Conservation (phyloP, 2,888 invertebrate genomes). For the Tromatobia lineatoria region DNA sequence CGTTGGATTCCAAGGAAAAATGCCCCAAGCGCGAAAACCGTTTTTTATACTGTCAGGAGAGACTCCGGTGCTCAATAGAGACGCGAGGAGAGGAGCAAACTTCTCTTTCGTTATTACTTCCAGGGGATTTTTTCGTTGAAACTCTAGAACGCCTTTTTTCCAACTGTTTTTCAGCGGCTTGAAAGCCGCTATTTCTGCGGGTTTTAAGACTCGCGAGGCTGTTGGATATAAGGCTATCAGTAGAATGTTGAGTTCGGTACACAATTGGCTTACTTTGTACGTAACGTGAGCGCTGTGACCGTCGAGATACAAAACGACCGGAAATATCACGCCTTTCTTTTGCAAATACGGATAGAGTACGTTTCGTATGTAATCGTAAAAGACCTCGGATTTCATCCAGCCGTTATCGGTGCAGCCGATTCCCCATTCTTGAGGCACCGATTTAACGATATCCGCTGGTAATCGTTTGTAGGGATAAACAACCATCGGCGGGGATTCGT, state of each 20-base stretch:
- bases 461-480: constrained; percentile 81
- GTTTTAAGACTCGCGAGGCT: constrained; percentile 74
- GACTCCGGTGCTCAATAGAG: constrained; percentile 45
- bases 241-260: constrained; percentile 73
- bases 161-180: constrained; percentile 71
- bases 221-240: constrained; percentile 76
- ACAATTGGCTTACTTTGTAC: constrained; percentile 70
- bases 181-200: constrained; percentile 74
- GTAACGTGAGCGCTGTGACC: constrained; percentile 72
- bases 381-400: constrained; percentile 83
- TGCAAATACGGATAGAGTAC: constrained; percentile 77
- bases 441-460: constrained; percentile 77
- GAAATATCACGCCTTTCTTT: constrained; percentile 72
- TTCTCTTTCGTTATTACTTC: constrained; percentile 71
- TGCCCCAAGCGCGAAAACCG: constrained; percentile 72
- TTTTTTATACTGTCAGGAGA: constrained; percentile 63
- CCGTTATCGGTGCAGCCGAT: constrained; percentile 81
- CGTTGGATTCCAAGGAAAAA: constrained; percentile 71
- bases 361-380: constrained; percentile 82
- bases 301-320: constrained; percentile 82
- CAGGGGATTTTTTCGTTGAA: constrained; percentile 70
- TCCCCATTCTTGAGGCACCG: constrained; percentile 81
- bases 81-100: constrained; percentile 73
- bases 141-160: constrained; percentile 71
- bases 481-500: constrained; percentile 80